Evolutionary conservation across 2,888 invertebrate genomes (phyloP).

Genomic region (Augiades crinisus): DNA sequence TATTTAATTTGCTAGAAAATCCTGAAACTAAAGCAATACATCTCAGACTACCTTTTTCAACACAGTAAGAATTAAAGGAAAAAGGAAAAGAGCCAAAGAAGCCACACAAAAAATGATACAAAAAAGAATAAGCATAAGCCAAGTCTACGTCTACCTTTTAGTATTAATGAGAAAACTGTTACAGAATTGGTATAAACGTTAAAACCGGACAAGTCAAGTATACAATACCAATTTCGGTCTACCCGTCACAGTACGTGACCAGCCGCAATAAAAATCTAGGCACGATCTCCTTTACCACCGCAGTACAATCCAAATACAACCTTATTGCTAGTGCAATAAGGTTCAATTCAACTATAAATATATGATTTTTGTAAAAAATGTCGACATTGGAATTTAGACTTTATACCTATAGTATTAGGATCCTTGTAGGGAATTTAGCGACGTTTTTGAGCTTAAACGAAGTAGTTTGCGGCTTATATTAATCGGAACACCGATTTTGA

Average conservation of each 20-base stretch:
- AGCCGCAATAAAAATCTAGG: conserved; percentile 35
- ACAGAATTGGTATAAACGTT: conserved; percentile 12
- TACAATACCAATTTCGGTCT: conserved; percentile 31
- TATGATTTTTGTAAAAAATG: not conserved
- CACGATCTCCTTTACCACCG: conserved; percentile 7
- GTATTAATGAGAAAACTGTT: conserved; percentile 15
- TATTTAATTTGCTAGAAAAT: too few relatives aligned
- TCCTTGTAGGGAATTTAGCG: not conserved
- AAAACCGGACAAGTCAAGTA: conserved; percentile 25
- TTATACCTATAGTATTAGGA: not conserved
- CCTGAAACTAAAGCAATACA: too few relatives aligned
- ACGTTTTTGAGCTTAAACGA: conserved; percentile 24
- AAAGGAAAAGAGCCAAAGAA: too few relatives aligned
- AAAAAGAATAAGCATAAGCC: not conserved
- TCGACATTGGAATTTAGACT: conserved; percentile 4
- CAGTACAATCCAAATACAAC: conserved; percentile 14
- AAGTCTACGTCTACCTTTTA: not conserved
- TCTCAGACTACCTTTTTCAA: too few relatives aligned
- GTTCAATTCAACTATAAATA: not conserved
- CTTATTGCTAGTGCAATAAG: conserved; percentile 13
- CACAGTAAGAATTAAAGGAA: too few relatives aligned
- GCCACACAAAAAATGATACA: too few relatives aligned
- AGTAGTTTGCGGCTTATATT: conserved; percentile 24
- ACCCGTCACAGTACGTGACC: conserved; percentile 36
- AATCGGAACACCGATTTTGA: conserved; percentile 33